phyloP scores from a whole-genome alignment of 2,888 invertebrate genomes.

The Steinernema carpocapsae region DNA sequence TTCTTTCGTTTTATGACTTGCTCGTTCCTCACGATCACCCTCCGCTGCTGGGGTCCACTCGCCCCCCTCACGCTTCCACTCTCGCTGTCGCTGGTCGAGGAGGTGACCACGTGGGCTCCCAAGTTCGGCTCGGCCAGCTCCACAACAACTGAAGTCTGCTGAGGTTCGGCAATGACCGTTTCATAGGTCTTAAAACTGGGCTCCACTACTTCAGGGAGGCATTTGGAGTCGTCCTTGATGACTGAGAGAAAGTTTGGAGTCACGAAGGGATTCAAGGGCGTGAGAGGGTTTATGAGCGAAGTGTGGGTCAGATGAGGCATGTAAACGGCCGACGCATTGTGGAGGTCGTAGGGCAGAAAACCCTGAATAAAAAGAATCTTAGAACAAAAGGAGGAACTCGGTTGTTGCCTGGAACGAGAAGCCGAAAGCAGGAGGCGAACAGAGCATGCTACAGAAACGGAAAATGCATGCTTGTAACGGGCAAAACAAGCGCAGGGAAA shows the following conservation, averaged over 20 bases:
- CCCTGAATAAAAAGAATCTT: conserved; percentile 36
- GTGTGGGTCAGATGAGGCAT: conserved; percentile 41
- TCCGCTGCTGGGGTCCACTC: neutral
- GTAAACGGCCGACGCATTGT: conserved; percentile 44
- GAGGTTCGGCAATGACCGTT: conserved; percentile 10
- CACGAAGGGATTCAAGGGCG: conserved; percentile 38
- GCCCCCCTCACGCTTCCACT: conserved; percentile 32
- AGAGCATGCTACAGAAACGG: neutral
- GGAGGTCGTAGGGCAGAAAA: conserved; percentile 46
- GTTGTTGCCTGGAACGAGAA: conserved; percentile 5
- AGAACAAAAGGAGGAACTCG: neutral
- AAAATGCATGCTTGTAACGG: conserved; percentile 7
- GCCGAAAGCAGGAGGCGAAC: neutral
- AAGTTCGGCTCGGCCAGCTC: neutral
- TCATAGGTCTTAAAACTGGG: conserved; percentile 3
- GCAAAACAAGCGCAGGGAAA: conserved; percentile 17
- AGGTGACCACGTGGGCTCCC: conserved; percentile 8
- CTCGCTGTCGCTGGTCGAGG: conserved; percentile 40
- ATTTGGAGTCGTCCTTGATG: conserved; percentile 30
- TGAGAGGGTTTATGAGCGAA: conserved; percentile 29
- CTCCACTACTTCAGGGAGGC: neutral
- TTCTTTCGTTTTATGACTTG: conserved; percentile 42
- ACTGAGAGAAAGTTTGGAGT: conserved; percentile 14
- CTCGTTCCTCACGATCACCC: conserved; percentile 35
- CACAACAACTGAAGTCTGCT: conserved; percentile 8